Percentiles rank a stretch among this genome's conserved stretches.
These are phyloP conservation scores for Chrosomus eos DNA, from an alignment of 2,797 vertebrate species.

Conservation along the genomic window DNA sequence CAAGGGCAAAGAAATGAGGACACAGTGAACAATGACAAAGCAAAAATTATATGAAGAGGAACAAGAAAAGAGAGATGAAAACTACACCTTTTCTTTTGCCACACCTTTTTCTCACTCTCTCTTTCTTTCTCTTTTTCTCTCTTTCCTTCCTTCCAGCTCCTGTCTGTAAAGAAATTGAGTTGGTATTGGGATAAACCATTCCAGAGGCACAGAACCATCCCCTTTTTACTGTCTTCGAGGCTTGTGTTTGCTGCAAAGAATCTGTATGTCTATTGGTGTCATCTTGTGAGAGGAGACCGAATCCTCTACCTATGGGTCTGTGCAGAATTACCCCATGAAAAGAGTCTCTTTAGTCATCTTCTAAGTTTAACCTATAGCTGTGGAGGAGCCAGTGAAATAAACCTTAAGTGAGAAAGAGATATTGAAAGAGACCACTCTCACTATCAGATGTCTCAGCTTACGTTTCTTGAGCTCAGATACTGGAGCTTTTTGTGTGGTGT, in stretches of 20 bases:
- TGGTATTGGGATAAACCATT: conserved; percentile 8
- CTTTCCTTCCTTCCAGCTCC: not conserved
- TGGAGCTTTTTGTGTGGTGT: conserved; percentile 28
- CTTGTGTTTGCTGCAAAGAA: conserved; percentile 11
- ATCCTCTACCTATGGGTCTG: not conserved
- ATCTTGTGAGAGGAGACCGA: not conserved
- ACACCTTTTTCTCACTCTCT: not conserved
- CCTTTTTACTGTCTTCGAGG: not conserved
- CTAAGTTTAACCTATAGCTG: conserved; percentile 7
- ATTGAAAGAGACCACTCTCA: conserved; percentile 12
- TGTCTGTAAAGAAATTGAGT: conserved; percentile 13
- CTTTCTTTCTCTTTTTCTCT: not conserved
- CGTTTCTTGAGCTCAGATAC: conserved; percentile 36
- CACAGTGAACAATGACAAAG: not conserved
- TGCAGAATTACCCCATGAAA: conserved; percentile 18
- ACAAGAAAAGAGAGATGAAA: not conserved
- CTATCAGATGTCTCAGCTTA: conserved; percentile 28
- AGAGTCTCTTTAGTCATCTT: conserved; percentile 1
- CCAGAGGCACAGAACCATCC: not conserved
- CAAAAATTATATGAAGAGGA: not conserved
- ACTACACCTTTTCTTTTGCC: not conserved
- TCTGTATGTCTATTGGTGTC: not conserved
- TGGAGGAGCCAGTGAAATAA: conserved; percentile 1
- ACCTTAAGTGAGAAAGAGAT: not conserved
- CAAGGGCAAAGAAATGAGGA: conserved; percentile 26